Conservation (phyloP, 2,113 vertebrate species). For the Spea multiplicata region DNA sequence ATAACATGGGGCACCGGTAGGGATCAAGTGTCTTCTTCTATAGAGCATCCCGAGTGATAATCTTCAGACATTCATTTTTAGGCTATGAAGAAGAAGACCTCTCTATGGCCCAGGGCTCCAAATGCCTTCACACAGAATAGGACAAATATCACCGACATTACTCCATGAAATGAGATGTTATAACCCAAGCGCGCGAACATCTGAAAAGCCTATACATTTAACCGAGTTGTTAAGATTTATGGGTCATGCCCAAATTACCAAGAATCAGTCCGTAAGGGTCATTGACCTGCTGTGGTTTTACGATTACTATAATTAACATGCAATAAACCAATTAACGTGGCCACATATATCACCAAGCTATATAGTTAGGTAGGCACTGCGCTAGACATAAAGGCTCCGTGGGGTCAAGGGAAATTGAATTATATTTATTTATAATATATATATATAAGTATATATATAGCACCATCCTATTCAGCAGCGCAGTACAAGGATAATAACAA, state of each 20-base stretch:
- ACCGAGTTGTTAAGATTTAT: not conserved
- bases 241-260: not conserved
- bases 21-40: no score
- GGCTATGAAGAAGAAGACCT: no score
- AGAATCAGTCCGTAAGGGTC: not conserved
- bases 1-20: no score
- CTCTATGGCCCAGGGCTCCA: not conserved
- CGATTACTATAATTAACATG: conserved; percentile 5
- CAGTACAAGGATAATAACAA: no score
- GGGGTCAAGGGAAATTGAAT: no score
- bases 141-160: not conserved
- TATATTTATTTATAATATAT: no score
- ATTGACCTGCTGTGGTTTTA: not conserved
- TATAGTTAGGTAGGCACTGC: not conserved
- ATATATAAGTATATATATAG: no score
- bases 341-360: not conserved
- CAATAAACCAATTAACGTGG: conserved; percentile 11
- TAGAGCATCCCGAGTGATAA: no score
- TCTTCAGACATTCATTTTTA: no score
- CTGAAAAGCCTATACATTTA: not conserved
- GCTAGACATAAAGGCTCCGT: not conserved
- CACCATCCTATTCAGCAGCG: no score
- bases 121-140: not conserved
- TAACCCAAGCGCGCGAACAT: not conserved
- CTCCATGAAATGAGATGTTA: not conserved